These are phyloP conservation scores for Hybognathus amarus DNA, from an alignment of 2,797 vertebrate genomes.

Conservation along the genomic window DNA sequence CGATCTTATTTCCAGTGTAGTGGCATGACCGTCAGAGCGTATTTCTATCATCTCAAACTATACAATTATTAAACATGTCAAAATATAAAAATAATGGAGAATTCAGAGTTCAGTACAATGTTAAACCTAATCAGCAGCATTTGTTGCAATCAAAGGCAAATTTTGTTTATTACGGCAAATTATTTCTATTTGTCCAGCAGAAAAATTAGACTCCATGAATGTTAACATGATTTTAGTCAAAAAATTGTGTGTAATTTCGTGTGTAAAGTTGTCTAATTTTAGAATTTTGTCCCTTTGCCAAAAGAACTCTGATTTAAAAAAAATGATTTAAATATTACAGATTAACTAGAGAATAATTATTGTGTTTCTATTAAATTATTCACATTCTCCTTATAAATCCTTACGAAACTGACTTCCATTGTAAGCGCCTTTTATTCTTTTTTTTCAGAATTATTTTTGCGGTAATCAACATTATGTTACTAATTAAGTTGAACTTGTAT, in stretches of 20 bases:
- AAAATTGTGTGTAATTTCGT: no score
- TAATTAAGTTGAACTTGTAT: background rate
- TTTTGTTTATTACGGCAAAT: background rate
- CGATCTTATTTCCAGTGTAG: background rate
- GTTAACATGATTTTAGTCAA: background rate
- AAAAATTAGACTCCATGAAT: background rate
- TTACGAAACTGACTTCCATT: background rate
- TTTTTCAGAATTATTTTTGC: background rate
- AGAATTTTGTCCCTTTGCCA: background rate
- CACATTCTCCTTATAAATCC: background rate
- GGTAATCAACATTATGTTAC: background rate
- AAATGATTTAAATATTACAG: background rate
- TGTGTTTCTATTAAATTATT: background rate
- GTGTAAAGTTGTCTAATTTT: background rate
- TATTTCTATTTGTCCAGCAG: no score
- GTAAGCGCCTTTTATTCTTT: background rate
- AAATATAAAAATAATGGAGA: background rate
- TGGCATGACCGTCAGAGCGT: background rate
- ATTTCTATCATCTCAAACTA: background rate
- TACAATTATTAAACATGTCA: background rate
- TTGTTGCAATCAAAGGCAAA: background rate
- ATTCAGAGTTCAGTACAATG: background rate
- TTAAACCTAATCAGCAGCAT: background rate
- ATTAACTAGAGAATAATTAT: background rate
- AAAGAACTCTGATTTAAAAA: no score